A percentile compares a stretch with the other conserved stretches of the same genome.
Conservation (phyloP, 2,797 vertebrate species). For the Macroramphosus scolopax region DNA sequence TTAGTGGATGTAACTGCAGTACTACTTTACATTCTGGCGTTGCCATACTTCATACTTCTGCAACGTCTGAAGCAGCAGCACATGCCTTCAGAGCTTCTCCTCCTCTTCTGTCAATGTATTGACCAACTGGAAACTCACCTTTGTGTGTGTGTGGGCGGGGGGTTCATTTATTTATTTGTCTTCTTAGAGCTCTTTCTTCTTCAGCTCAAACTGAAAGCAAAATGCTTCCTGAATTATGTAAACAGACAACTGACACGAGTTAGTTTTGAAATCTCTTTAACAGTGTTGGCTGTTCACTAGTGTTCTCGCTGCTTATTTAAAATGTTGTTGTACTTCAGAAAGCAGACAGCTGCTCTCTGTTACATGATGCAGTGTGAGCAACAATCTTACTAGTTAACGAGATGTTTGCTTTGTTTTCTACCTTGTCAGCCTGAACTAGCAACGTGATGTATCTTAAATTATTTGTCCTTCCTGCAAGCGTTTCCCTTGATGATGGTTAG, state of each 20-base stretch:
- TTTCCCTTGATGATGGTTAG: constrained; percentile 17
- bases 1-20: constrained; percentile 18
- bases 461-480: constrained; percentile 29
- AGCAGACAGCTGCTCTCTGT: constrained; percentile 9
- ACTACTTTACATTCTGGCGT: constrained; percentile 10
- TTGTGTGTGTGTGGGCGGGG: too few relatives aligned
- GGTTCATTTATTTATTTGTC: constrained; percentile 37
- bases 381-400: constrained; percentile 1
- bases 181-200: not conserved
- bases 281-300: constrained; percentile 6
- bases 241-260: not conserved
- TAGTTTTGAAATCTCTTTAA: constrained; percentile 1
- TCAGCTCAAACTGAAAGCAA: constrained; percentile 1
- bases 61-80: constrained; percentile 18
- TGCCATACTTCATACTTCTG: not conserved
- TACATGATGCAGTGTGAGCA: constrained; percentile 21
- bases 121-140: too few relatives aligned
- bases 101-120: too few relatives aligned
- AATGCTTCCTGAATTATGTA: constrained; percentile 8
- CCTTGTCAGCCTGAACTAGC: constrained; percentile 18
- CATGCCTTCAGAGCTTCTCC: constrained; percentile 3
- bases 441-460: constrained; percentile 11
- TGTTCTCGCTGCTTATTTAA: constrained; percentile 23
- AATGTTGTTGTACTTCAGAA: constrained; percentile 8
- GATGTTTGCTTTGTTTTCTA: constrained; percentile 9